These are phyloP conservation scores for Melanotaenia boesemani DNA, from an alignment of 2,797 vertebrate genomes.

Conservation along the genomic window DNA sequence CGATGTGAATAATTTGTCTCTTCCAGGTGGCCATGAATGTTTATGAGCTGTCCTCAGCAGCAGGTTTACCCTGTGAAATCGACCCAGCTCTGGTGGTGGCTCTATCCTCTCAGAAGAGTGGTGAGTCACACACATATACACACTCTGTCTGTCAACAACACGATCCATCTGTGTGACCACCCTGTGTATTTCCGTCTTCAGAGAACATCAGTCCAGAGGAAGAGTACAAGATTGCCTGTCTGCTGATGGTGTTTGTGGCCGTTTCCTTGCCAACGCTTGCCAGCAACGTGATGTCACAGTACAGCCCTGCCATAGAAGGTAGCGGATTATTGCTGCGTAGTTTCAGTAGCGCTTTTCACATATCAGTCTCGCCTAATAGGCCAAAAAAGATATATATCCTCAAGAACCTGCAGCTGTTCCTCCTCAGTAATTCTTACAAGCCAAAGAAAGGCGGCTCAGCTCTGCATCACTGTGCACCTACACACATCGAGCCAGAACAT, in stretches of 20 bases:
- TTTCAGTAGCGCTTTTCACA: neutral
- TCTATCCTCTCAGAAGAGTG: slow-evolving; percentile 96
- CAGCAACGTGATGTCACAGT: slow-evolving; percentile 99
- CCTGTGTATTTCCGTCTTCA: slow-evolving; percentile 59
- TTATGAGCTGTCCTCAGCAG: slow-evolving; percentile 96
- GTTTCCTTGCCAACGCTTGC: slow-evolving; percentile 96
- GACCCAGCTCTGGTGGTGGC: slow-evolving; percentile 97
- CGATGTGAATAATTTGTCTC: neutral
- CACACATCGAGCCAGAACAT: too few relatives aligned
- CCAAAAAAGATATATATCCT: too few relatives aligned
- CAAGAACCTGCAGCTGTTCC: too few relatives aligned
- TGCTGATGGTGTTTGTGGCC: slow-evolving; percentile 99
- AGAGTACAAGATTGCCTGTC: slow-evolving; percentile 98
- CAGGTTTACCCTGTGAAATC: slow-evolving; percentile 96
- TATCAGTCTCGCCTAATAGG: too few relatives aligned
- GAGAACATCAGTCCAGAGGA: slow-evolving; percentile 99
- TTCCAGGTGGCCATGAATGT: slow-evolving; percentile 98
- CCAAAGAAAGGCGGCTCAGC: too few relatives aligned
- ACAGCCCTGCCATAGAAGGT: slow-evolving; percentile 99
- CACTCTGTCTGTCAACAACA: neutral
- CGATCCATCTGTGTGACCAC: neutral
- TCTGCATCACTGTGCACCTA: too few relatives aligned
- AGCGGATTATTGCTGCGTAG: slow-evolving; percentile 1
- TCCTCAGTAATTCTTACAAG: too few relatives aligned
- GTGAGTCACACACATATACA: slow-evolving; percentile 71